Percentiles rank a stretch among this genome's conserved stretches.
Evolutionary conservation across 2,888 invertebrate species (phyloP).

Genomic region (Cyclophora punctaria): DNA sequence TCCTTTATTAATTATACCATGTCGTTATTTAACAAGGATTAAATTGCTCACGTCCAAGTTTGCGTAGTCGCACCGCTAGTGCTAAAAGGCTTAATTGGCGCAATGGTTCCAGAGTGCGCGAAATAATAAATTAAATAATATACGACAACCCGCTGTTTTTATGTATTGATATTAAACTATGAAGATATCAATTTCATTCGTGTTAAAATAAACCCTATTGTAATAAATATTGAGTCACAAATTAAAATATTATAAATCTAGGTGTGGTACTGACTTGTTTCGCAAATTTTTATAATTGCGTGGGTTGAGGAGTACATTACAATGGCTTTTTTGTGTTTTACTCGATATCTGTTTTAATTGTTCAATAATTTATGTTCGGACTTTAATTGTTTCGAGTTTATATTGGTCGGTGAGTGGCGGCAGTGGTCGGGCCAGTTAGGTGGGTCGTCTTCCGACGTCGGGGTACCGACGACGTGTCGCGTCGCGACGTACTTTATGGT

Average conservation of each 20-base stretch:
- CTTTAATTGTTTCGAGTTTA: too few relatives aligned
- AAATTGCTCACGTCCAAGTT: slow-evolving; percentile 1
- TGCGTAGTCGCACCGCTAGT: slow-evolving; percentile 7
- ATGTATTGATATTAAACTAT: background rate
- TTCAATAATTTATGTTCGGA: slow-evolving; percentile 10
- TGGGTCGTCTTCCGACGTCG: too few relatives aligned
- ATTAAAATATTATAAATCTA: background rate
- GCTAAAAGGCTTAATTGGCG: slow-evolving; percentile 27
- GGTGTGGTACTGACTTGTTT: slow-evolving; percentile 10
- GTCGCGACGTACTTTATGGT: too few relatives aligned
- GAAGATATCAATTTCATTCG: too few relatives aligned
- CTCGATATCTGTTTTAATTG: too few relatives aligned
- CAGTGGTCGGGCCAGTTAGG: too few relatives aligned
- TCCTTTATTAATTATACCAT: too few relatives aligned
- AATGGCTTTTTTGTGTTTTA: too few relatives aligned
- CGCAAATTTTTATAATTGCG: slow-evolving; percentile 16
- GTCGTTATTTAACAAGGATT: too few relatives aligned
- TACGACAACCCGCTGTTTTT: slow-evolving; percentile 14
- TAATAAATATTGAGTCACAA: background rate
- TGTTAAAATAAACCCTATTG: slow-evolving; percentile 2
- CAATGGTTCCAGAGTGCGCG: slow-evolving; percentile 18
- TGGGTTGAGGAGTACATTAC: slow-evolving; percentile 5
- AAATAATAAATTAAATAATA: slow-evolving; percentile 16
- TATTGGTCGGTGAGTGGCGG: too few relatives aligned
- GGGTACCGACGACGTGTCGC: too few relatives aligned